These are phyloP conservation scores for Drosophila barbarae DNA, from an alignment of 2,888 invertebrate genomes.

Conservation along the genomic window DNA sequence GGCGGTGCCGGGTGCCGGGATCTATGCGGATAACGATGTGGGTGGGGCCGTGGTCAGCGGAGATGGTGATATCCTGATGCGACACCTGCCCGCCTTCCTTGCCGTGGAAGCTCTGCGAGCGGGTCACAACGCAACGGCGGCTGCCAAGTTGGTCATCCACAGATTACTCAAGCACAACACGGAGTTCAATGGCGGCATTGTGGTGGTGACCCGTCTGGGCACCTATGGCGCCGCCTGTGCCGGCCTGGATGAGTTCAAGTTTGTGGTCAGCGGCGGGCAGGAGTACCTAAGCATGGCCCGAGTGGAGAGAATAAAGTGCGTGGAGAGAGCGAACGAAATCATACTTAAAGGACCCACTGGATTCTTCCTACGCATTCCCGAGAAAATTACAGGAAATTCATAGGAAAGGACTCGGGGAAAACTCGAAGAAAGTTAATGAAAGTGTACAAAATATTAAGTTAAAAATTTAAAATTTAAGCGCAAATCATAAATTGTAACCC, in stretches of 20 bases:
- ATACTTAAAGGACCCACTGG: slow-evolving; percentile 13
- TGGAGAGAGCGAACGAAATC: slow-evolving; percentile 14
- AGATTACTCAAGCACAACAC: slow-evolving; percentile 89
- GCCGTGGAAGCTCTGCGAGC: slow-evolving; percentile 94
- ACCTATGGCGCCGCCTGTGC: slow-evolving; percentile 91
- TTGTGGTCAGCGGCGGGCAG: slow-evolving; percentile 77
- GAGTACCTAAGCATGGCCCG: slow-evolving; percentile 8
- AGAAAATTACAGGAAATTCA: background rate
- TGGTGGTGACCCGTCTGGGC: slow-evolving; percentile 88
- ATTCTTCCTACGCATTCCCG: background rate
- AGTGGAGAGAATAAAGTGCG: slow-evolving; percentile 27
- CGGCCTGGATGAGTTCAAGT: slow-evolving; percentile 85
- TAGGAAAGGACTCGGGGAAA: background rate
- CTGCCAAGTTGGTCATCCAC: slow-evolving; percentile 86
- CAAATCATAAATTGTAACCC: too few species aligned
- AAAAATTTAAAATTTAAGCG: too few species aligned
- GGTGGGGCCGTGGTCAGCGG: slow-evolving; percentile 94
- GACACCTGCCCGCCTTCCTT: slow-evolving; percentile 94
- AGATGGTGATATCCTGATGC: slow-evolving; percentile 98
- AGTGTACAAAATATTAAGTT: background rate
- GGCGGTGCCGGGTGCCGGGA: slow-evolving; percentile 93
- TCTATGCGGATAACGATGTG: slow-evolving; percentile 92
- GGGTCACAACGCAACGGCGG: slow-evolving; percentile 86
- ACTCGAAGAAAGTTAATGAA: background rate
- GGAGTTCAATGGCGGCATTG: slow-evolving; percentile 89